phyloP scores from a whole-genome alignment of 2,113 vertebrate species.

The Pleuronectes platessa region DNA sequence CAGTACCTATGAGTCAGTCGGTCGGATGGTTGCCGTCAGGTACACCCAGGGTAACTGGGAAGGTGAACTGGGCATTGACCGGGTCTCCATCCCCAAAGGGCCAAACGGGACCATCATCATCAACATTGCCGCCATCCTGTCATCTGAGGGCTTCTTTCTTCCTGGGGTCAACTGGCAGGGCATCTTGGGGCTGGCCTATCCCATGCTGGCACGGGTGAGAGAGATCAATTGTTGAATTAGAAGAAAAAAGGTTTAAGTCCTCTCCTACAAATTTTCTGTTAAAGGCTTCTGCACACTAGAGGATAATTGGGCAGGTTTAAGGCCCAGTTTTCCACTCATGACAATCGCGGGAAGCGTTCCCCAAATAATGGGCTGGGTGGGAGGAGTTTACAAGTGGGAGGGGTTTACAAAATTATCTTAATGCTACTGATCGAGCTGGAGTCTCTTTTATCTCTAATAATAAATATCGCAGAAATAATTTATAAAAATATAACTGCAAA shows the following conservation, averaged over 20 bases:
- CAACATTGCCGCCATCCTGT: conserved; percentile 91
- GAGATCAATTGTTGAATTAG: not conserved
- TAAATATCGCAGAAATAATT: no score
- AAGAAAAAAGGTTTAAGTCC: not conserved
- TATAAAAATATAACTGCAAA: no score
- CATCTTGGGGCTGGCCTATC: conserved; percentile 94
- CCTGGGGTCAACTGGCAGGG: conserved; percentile 94
- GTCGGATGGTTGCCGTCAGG: conserved; percentile 85
- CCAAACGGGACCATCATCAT: conserved; percentile 84
- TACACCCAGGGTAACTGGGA: conserved; percentile 98
- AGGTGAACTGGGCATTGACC: conserved; percentile 90
- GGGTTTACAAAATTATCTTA: no score
- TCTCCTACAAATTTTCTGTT: no score
- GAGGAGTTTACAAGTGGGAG: no score
- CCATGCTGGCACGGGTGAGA: conserved; percentile 90
- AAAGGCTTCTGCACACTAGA: no score
- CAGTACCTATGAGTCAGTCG: conserved; percentile 82
- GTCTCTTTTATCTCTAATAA: no score
- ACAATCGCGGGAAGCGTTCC: no score
- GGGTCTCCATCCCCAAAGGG: conserved; percentile 87
- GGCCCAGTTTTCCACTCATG: no score
- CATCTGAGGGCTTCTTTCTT: conserved; percentile 93
- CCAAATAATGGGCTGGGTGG: no score
- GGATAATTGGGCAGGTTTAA: no score
- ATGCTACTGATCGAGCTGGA: no score